Evolutionary conservation across 2,113 vertebrate species (phyloP).

Genomic region (Seriola aureovittata): DNA sequence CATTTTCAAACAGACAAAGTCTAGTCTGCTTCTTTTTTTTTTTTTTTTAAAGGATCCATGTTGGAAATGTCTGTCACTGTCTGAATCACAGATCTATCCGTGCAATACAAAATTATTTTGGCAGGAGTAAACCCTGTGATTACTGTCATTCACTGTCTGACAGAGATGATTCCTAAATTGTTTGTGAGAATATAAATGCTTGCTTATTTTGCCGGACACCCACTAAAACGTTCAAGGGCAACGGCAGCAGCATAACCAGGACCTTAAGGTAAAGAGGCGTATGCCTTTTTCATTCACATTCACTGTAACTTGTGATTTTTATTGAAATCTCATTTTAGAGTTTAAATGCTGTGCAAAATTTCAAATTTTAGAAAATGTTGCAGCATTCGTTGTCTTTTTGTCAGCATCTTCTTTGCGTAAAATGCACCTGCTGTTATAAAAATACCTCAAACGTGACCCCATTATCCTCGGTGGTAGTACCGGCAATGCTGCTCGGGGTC

Average conservation of each 20-base stretch:
- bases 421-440: background rate
- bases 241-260: background rate
- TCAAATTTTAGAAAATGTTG: background rate
- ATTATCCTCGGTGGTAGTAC: background rate
- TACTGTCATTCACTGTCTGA: background rate
- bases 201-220: background rate
- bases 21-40: background rate
- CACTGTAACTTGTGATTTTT: too few species aligned
- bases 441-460: background rate
- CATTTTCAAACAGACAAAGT: background rate
- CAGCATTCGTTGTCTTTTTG: background rate
- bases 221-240: background rate
- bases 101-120: background rate
- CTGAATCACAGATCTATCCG: background rate
- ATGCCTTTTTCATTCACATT: too few species aligned
- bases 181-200: slow-evolving; percentile 5
- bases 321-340: background rate
- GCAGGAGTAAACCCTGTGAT: background rate
- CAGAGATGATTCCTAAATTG: background rate
- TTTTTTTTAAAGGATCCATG: background rate
- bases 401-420: background rate
- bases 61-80: background rate
- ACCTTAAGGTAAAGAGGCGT: background rate
- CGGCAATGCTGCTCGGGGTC: background rate
- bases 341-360: background rate